phyloP scores from a whole-genome alignment of 64 coral and sea anemone species.

The Stichodactyla helianthus region DNA sequence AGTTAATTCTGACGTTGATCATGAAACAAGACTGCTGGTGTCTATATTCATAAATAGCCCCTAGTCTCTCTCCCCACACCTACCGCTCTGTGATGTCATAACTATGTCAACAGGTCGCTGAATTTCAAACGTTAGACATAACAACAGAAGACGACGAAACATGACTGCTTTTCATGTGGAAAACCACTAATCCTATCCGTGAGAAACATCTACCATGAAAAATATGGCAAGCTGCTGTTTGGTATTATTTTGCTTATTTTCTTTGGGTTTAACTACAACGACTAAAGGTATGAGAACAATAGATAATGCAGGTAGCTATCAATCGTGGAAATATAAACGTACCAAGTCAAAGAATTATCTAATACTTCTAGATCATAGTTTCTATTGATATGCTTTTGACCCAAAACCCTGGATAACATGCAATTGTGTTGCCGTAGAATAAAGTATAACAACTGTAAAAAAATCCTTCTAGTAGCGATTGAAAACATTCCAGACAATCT shows the following conservation, averaged over 20 bases:
- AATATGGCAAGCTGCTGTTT: neutral
- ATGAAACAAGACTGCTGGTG: neutral
- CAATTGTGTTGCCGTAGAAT: too few relatives aligned
- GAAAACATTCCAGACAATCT: too few relatives aligned
- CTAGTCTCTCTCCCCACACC: neutral
- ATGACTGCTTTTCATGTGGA: neutral
- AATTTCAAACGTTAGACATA: neutral
- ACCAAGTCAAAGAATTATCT: neutral
- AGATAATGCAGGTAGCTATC: neutral
- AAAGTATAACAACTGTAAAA: too few relatives aligned
- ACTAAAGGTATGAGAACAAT: neutral
- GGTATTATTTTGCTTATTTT: neutral
- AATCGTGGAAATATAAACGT: neutral
- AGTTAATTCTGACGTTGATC: neutral
- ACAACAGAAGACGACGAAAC: neutral
- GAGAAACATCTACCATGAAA: neutral
- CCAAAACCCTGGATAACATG: too few relatives aligned
- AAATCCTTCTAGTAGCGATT: too few relatives aligned
- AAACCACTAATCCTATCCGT: neutral
- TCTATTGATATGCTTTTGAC: too few relatives aligned
- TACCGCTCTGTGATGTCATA: neutral
- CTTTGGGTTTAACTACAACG: neutral
- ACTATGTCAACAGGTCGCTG: neutral
- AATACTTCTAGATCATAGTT: neutral
- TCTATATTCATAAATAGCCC: neutral